A percentile compares a stretch with the other conserved stretches of the same genome.
phyloP scores from a whole-genome alignment of 2,113 vertebrate species.

The Lepus americanus region DNA sequence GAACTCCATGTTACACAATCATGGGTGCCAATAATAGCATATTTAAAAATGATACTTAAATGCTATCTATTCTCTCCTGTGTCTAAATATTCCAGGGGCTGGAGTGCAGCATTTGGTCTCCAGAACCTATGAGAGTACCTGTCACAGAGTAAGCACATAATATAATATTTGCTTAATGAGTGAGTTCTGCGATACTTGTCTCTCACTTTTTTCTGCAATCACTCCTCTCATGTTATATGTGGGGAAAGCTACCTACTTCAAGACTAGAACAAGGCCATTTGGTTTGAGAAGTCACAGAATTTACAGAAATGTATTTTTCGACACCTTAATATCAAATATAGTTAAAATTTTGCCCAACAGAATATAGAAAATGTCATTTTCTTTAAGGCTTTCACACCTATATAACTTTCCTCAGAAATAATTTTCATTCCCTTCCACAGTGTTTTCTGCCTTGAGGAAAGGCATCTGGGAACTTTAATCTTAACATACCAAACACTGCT shows the following conservation, averaged over 20 bases:
- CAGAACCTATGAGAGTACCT: not conserved
- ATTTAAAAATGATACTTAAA: not conserved
- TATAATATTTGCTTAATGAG: not conserved
- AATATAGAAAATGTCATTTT: constrained; percentile 39
- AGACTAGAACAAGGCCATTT: not conserved
- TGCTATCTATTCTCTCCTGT: not conserved
- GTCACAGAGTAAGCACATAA: not conserved
- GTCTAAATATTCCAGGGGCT: not conserved
- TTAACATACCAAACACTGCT: constrained; percentile 44
- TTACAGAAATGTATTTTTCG: constrained; percentile 34
- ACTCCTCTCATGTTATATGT: not conserved
- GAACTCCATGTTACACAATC: not conserved
- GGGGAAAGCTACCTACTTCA: not conserved
- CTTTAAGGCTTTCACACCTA: constrained; percentile 29
- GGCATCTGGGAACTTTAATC: constrained; percentile 12
- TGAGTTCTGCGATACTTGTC: not conserved
- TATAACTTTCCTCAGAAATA: not conserved
- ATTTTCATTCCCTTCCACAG: constrained; percentile 52
- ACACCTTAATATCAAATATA: constrained; percentile 16
- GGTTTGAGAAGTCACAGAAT: constrained; percentile 28
- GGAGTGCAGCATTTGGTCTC: not conserved
- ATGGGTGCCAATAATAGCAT: not conserved
- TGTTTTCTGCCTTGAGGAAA: constrained; percentile 53
- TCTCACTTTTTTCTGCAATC: not conserved
- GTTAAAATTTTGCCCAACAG: constrained; percentile 21